phyloP scores from a whole-genome alignment of 2,888 invertebrate genomes.

The Chymomyza amoena region DNA sequence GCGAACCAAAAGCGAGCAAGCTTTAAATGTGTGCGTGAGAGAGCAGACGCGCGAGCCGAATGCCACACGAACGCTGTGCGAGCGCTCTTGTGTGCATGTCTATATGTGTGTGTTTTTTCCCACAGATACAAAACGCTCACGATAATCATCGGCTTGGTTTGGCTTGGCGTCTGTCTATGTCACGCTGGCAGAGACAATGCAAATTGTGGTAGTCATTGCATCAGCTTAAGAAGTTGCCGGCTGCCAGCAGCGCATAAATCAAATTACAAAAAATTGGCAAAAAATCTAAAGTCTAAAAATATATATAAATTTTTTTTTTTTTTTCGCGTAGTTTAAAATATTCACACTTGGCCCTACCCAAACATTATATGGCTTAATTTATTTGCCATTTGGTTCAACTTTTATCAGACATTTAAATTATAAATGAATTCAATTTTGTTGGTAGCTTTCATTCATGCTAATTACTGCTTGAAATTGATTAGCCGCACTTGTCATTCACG shows the following conservation, averaged over 20 bases:
- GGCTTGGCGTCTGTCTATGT: not conserved
- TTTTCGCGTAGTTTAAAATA: not conserved
- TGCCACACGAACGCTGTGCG: slow-evolving; percentile 10
- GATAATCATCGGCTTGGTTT: not conserved
- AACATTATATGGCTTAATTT: not conserved
- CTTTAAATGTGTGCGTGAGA: not conserved
- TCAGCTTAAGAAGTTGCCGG: slow-evolving; percentile 54
- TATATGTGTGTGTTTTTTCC: not conserved
- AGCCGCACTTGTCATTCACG: not conserved
- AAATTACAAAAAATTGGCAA: not conserved
- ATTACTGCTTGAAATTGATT: slow-evolving; percentile 22
- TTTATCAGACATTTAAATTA: not conserved
- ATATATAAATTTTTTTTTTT: not conserved
- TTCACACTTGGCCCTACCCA: not conserved
- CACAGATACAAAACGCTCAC: not conserved
- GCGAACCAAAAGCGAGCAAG: too few species aligned
- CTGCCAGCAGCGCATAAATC: slow-evolving; percentile 37
- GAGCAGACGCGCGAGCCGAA: not conserved
- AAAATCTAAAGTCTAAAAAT: slow-evolving; percentile 7
- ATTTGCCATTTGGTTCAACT: not conserved
- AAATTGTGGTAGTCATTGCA: slow-evolving; percentile 62
- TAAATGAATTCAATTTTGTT: slow-evolving; percentile 12
- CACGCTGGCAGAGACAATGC: slow-evolving; percentile 40
- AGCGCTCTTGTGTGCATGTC: not conserved
- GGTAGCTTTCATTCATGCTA: slow-evolving; percentile 33